Conservation (phyloP, 1,140 invertebrate genomes). For the Drosophila malerkotliana region DNA sequence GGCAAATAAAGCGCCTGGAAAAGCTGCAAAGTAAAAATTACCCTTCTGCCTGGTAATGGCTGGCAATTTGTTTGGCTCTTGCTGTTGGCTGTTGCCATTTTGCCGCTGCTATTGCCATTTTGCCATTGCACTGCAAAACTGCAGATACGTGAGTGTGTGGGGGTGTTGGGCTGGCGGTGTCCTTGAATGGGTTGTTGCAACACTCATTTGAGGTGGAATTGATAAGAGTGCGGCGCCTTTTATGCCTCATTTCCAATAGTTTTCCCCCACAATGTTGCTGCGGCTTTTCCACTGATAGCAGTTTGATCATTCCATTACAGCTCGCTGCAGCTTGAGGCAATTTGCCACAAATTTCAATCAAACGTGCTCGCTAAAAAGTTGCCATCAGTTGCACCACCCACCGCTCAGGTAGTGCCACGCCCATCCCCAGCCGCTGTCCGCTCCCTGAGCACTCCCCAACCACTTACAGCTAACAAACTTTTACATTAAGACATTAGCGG, state of each 20-base stretch:
- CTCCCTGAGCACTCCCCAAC: slow-evolving; percentile 5
- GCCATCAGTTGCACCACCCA: slow-evolving; percentile 61
- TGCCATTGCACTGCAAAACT: slow-evolving; percentile 58
- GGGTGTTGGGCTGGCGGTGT: not conserved
- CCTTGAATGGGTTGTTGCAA: slow-evolving; percentile 20
- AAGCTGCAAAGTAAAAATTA: slow-evolving; percentile 80
- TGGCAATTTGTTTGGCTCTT: slow-evolving; percentile 75
- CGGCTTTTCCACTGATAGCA: slow-evolving; percentile 44
- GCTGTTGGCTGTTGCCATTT: slow-evolving; percentile 39
- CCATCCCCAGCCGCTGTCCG: not conserved
- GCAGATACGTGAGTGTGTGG: slow-evolving; percentile 48
- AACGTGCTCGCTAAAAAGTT: slow-evolving; percentile 77
- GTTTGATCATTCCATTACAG: slow-evolving; percentile 57
- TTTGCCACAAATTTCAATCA: slow-evolving; percentile 81
- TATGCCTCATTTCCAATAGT: slow-evolving; percentile 57
- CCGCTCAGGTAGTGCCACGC: slow-evolving; percentile 42
- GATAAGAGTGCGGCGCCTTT: slow-evolving; percentile 51
- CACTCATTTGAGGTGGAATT: slow-evolving; percentile 28
- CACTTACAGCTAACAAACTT: slow-evolving; percentile 73
- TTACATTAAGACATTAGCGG: slow-evolving; percentile 82
- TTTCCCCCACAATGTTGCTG: slow-evolving; percentile 16
- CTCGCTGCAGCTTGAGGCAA: slow-evolving; percentile 57
- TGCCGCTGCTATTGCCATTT: slow-evolving; percentile 25
- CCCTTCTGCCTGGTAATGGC: slow-evolving; percentile 77
- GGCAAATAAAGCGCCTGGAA: slow-evolving; percentile 72